phyloP scores from a whole-genome alignment of 2,797 vertebrate genomes.

The Anomalospiza imberbis region DNA sequence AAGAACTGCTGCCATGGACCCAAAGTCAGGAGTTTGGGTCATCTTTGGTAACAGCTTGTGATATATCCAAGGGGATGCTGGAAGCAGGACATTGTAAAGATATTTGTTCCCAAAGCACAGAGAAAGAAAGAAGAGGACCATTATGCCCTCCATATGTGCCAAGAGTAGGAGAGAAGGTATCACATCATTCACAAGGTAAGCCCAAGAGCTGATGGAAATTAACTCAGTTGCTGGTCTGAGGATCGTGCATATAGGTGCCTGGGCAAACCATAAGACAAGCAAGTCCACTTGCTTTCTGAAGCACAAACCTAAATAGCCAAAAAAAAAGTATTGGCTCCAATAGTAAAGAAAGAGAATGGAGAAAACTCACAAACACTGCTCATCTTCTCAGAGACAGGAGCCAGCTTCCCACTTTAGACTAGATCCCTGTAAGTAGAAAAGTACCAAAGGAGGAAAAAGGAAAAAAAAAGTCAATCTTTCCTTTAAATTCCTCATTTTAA shows the following conservation, averaged over 20 bases:
- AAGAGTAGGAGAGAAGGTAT: background rate
- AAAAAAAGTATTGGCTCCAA: background rate
- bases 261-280: background rate
- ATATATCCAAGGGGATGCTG: background rate
- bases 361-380: background rate
- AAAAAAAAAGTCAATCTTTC: background rate
- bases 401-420: background rate
- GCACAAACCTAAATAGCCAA: background rate
- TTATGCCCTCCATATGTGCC: rapidly evolving
- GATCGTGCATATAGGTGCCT: background rate
- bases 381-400: background rate
- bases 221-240: background rate
- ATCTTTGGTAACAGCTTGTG: background rate
- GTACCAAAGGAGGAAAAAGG: background rate
- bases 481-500: constrained; percentile 7
- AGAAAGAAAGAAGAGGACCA: background rate
- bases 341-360: background rate
- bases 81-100: background rate
- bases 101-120: background rate
- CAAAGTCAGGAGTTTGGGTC: background rate
- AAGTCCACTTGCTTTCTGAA: background rate
- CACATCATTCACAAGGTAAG: background rate
- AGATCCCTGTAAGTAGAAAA: background rate
- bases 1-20: background rate
- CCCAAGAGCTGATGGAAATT: background rate